Percentiles rank a stretch among this genome's conserved stretches.
phyloP scores from a whole-genome alignment of 2,113 vertebrate species.

The Isichthys henryi region DNA sequence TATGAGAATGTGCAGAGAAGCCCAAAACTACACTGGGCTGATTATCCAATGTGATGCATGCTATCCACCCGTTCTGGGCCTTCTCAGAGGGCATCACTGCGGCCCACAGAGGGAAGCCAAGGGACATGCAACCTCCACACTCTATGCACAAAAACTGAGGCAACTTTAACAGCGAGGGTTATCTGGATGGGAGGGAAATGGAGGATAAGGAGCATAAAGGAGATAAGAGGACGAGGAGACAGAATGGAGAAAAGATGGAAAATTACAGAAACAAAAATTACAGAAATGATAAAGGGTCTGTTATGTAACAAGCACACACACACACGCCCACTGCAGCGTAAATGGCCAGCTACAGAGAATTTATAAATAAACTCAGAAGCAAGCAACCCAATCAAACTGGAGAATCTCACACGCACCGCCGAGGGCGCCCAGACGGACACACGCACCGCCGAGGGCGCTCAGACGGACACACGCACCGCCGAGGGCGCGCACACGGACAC shows the following conservation, averaged over 20 bases:
- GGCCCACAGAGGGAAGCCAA: no score
- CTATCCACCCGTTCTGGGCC: not conserved
- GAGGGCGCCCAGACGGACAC: not conserved
- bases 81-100: not conserved
- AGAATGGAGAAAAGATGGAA: not conserved
- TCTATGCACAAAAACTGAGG: no score
- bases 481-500: not conserved
- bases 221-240: not conserved
- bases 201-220: not conserved
- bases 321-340: not conserved
- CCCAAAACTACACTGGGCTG: not conserved
- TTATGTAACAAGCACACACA: not conserved
- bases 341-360: not conserved
- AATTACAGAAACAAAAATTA: not conserved
- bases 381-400: not conserved
- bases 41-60: not conserved
- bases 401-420: not conserved
- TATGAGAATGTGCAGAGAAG: not conserved
- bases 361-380: not conserved
- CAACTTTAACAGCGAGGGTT: not conserved
- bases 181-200: not conserved
- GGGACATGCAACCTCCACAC: not conserved
- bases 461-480: not conserved
- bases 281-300: not conserved
- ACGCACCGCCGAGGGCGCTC: not conserved